Percentiles rank a stretch among this genome's conserved stretches.
Conservation (phyloP, 2,888 invertebrate species). For the Coleophora deauratella region DNA sequence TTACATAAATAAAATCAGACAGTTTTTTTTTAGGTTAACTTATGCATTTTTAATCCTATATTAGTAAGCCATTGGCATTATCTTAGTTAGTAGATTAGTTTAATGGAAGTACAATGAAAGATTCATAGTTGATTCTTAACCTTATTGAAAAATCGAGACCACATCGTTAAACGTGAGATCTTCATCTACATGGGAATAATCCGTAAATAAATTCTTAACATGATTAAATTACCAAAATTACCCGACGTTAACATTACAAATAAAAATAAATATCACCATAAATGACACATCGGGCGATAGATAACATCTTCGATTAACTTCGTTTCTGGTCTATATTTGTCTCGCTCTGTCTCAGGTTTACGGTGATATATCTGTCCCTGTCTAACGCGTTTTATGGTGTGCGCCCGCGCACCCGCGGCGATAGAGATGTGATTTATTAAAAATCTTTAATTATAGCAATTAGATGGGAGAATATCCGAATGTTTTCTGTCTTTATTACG, state of each 20-base stretch:
- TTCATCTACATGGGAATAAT: no score
- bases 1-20: no score
- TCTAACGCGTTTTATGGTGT: slow-evolving; percentile 7
- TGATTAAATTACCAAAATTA: no score
- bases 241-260: background rate
- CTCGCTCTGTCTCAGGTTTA: slow-evolving; percentile 18
- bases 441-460: slow-evolving; percentile 61
- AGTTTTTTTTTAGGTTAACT: no score
- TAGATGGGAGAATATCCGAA: slow-evolving; percentile 45
- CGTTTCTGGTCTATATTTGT: slow-evolving; percentile 24
- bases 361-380: slow-evolving; percentile 15
- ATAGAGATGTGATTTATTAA: slow-evolving; percentile 60
- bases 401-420: slow-evolving; percentile 33
- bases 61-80: no score
- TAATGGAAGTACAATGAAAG: no score
- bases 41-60: no score
- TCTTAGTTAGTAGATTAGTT: no score
- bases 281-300: slow-evolving; percentile 50
- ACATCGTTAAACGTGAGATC: no score
- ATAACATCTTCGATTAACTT: slow-evolving; percentile 50
- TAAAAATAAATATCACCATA: slow-evolving; percentile 12
- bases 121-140: no score
- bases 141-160: no score
- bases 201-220: no score
- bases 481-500: slow-evolving; percentile 45